These are phyloP conservation scores for Oceanodroma leucorhoa DNA, from an alignment of 2,797 vertebrate genomes.

Conservation along the genomic window DNA sequence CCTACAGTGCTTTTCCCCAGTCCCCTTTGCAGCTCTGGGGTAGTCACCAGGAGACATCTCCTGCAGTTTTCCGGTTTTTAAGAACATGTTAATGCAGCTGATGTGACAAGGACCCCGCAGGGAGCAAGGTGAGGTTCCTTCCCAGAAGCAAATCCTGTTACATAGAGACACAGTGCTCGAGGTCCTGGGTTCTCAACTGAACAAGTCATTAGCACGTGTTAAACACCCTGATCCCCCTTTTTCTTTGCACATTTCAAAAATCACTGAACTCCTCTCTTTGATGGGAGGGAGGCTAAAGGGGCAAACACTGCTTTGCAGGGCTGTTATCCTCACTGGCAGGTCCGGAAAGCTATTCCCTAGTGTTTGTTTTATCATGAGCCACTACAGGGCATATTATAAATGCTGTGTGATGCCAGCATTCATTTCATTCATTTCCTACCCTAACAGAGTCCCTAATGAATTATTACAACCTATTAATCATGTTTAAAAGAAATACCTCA, in stretches of 20 bases:
- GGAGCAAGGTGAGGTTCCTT: neutral
- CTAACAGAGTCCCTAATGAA: neutral
- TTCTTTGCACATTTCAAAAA: neutral
- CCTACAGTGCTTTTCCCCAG: neutral
- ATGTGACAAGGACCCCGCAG: neutral
- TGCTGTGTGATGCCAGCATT: neutral
- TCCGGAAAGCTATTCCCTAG: neutral
- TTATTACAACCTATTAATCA: conserved; percentile 1
- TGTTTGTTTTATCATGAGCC: neutral
- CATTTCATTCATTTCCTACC: neutral
- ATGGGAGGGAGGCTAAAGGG: neutral
- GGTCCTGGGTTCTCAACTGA: neutral
- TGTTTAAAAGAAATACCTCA: neutral
- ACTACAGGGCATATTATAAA: neutral
- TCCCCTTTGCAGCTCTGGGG: neutral
- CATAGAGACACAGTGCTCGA: neutral
- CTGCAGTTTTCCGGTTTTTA: neutral
- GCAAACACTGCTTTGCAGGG: neutral
- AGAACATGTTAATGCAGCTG: neutral
- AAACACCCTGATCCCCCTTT: neutral
- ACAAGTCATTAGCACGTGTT: neutral
- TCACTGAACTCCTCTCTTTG: neutral
- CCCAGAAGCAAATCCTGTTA: neutral
- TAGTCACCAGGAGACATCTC: neutral
- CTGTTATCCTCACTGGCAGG: neutral